Evolutionary conservation across 2,888 invertebrate genomes (phyloP).

Genomic region (Allophyes oxyacanthae): DNA sequence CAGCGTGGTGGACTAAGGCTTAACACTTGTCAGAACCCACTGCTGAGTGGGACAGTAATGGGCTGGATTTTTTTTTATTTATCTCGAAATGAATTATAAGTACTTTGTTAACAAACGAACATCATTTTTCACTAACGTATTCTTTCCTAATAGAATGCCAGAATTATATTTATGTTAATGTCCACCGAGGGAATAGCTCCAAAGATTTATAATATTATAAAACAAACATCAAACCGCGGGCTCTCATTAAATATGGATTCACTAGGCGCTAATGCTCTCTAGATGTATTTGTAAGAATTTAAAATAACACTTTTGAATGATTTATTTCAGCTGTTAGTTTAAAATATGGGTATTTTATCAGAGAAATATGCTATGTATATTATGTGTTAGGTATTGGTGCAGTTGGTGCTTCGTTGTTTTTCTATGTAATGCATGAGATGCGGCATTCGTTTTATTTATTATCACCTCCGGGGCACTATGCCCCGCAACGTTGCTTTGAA

Average conservation of each 20-base stretch:
- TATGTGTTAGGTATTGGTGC: too few species aligned
- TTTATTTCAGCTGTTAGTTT: conserved; percentile 24
- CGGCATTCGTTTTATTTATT: too few species aligned
- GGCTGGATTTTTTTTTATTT: too few species aligned
- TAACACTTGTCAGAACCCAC: too few species aligned
- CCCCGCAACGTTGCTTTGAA: too few species aligned
- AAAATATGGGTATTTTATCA: neutral
- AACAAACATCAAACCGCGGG: conserved; percentile 50
- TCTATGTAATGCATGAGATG: too few species aligned
- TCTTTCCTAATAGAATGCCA: conserved; percentile 21
- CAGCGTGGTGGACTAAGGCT: too few species aligned
- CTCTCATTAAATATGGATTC: conserved; percentile 62
- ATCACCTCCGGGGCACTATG: too few species aligned
- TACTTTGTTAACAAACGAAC: conserved; percentile 30
- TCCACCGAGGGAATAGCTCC: conserved; percentile 8
- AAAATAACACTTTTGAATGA: conserved; percentile 24
- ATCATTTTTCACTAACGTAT: conserved; percentile 23
- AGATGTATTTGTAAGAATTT: conserved; percentile 29
- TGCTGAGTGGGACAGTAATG: too few species aligned
- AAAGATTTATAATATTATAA: conserved; percentile 48
- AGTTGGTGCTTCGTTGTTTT: too few species aligned
- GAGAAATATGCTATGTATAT: neutral
- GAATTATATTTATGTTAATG: conserved; percentile 34
- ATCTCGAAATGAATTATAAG: conserved; percentile 19
- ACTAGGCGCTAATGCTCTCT: conserved; percentile 36